Evolutionary conservation across 2,797 vertebrate species (phyloP).

Genomic region (Poecilia picta): DNA sequence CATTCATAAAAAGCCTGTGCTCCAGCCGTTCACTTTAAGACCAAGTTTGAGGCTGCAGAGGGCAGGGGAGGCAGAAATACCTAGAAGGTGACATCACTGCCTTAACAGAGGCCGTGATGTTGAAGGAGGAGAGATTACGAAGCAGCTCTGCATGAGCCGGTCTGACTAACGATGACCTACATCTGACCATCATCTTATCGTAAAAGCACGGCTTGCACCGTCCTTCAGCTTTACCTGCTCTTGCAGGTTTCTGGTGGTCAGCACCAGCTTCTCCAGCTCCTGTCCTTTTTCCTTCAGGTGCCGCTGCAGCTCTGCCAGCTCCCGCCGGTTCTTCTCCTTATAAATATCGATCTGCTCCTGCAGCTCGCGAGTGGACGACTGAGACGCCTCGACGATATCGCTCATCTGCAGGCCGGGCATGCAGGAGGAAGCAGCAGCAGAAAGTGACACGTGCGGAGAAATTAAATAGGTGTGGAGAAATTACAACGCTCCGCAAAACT

Average conservation of each 20-base stretch:
- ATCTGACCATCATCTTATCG: constrained; percentile 40
- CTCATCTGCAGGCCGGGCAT: constrained; percentile 82
- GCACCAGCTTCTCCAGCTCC: constrained; percentile 86
- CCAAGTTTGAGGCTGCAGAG: constrained; percentile 30
- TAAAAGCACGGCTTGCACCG: constrained; percentile 27
- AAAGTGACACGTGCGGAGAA: constrained; percentile 3
- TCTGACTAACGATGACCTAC: constrained; percentile 52
- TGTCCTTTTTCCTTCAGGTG: constrained; percentile 88
- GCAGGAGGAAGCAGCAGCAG: not conserved
- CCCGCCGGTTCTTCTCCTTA: constrained; percentile 91
- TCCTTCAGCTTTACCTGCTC: constrained; percentile 84
- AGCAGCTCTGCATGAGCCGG: constrained; percentile 41
- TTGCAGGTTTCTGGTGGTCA: constrained; percentile 82
- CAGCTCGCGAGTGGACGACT: constrained; percentile 88
- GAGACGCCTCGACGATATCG: constrained; percentile 88
- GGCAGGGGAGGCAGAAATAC: constrained; percentile 52
- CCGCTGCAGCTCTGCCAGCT: constrained; percentile 88
- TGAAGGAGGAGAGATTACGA: constrained; percentile 51
- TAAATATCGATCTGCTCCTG: constrained; percentile 94
- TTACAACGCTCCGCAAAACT: not conserved
- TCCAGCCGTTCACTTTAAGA: constrained; percentile 25
- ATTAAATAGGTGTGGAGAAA: not conserved
- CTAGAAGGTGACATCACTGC: constrained; percentile 59
- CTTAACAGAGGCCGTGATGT: constrained; percentile 36
- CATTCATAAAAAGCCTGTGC: constrained; percentile 4